Conservation (phyloP, 2,797 vertebrate genomes). For the Karalla daura region DNA sequence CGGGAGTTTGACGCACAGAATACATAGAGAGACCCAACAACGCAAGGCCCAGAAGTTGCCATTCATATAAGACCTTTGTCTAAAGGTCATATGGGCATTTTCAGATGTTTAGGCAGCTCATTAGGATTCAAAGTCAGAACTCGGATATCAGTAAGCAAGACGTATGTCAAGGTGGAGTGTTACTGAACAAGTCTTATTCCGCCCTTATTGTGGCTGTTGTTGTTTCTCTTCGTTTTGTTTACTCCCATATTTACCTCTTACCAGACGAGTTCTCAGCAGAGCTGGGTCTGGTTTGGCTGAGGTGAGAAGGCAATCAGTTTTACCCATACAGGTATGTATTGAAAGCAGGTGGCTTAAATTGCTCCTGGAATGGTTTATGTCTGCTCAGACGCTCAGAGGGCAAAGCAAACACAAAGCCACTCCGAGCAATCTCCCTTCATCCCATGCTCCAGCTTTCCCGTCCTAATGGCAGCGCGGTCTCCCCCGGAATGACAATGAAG, state of each 20-base stretch:
- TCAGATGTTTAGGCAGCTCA: conserved; percentile 26
- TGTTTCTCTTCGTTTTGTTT: conserved; percentile 43
- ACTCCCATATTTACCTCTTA: conserved; percentile 24
- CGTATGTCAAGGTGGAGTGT: not conserved
- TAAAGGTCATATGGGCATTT: conserved; percentile 12
- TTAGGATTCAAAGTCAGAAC: conserved; percentile 32
- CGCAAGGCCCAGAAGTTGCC: conserved; percentile 6
- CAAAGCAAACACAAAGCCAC: conserved; percentile 62
- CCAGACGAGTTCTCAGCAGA: conserved; percentile 29
- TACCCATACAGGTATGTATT: conserved; percentile 45
- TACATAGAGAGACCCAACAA: not conserved
- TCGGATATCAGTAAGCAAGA: not conserved
- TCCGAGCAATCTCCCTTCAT: conserved; percentile 52
- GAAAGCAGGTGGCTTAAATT: conserved; percentile 57
- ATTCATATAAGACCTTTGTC: conserved; percentile 14
- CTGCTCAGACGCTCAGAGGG: conserved; percentile 51
- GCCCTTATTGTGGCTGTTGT: not conserved
- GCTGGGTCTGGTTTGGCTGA: conserved; percentile 9
- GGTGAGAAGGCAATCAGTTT: conserved; percentile 19
- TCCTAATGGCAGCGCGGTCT: conserved; percentile 37
- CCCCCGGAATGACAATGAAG: conserved; percentile 58
- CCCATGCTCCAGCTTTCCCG: conserved; percentile 42
- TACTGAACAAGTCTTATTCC: conserved; percentile 11
- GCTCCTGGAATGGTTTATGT: conserved; percentile 52
- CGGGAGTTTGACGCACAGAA: conserved; percentile 17